Conservation (phyloP, 2,113 vertebrate species). For the Trogon surrucura region DNA sequence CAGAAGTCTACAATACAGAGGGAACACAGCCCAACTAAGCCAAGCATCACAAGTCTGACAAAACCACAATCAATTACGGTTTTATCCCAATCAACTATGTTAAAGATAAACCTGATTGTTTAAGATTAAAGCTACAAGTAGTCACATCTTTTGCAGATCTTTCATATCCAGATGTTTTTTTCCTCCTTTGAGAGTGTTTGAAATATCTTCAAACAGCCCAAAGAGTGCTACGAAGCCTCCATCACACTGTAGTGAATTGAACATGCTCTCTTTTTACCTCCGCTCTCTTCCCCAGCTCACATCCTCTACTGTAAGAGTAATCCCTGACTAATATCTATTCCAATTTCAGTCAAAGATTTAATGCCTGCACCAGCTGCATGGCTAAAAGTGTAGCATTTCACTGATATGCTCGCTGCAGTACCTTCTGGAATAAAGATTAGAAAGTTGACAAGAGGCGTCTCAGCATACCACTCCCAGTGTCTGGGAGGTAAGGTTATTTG, state of each 20-base stretch:
- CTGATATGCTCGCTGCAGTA: background rate
- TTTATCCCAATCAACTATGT: background rate
- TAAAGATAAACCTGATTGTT: background rate
- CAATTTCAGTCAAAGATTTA: constrained; percentile 36
- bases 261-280: background rate
- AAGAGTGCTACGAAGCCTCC: background rate
- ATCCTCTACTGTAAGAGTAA: background rate
- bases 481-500: background rate
- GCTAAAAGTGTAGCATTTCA: constrained; percentile 1
- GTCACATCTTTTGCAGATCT: background rate
- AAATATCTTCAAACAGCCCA: background rate
- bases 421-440: constrained; percentile 42
- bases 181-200: background rate
- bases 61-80: background rate
- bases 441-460: background rate
- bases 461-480: background rate
- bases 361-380: background rate
- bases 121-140: background rate
- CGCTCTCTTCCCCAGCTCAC: background rate
- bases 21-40: background rate
- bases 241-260: background rate
- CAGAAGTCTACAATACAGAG: background rate
- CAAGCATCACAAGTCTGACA: background rate
- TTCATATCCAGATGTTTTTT: background rate
- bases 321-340: background rate